Evolutionary conservation across 2,888 invertebrate species (phyloP).

Genomic region (Luperina testacea): DNA sequence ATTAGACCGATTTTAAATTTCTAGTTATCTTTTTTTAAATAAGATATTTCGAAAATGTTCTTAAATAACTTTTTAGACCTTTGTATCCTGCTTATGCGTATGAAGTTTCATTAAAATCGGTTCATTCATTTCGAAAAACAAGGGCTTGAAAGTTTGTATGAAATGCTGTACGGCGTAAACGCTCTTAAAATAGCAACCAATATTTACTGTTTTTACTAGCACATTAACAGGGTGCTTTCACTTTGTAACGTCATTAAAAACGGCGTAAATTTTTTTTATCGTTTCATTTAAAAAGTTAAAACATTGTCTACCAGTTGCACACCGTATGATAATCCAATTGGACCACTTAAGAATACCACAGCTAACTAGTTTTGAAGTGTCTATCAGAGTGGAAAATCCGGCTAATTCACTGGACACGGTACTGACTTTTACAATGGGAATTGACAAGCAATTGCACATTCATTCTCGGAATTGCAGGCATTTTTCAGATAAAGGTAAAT

Average conservation of each 20-base stretch:
- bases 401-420: neutral
- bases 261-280: too few relatives aligned
- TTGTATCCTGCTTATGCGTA: too few relatives aligned
- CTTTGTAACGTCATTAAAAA: neutral
- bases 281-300: neutral
- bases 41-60: too few relatives aligned
- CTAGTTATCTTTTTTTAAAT: too few relatives aligned
- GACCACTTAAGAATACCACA: neutral
- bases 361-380: conserved; percentile 16
- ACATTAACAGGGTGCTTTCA: neutral
- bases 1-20: too few relatives aligned
- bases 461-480: conserved; percentile 26
- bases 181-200: neutral
- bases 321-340: neutral
- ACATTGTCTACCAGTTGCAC: neutral
- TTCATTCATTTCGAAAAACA: too few relatives aligned
- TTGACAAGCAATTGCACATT: conserved; percentile 21
- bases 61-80: too few relatives aligned
- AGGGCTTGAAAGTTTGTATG: too few relatives aligned
- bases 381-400: neutral
- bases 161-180: too few relatives aligned
- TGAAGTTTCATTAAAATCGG: too few relatives aligned
- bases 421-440: conserved; percentile 8
- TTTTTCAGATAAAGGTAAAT: conserved; percentile 25
- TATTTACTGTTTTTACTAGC: neutral